Base-by-base conservation (phyloP, 2,797 vertebrate genomes). In the Etheostoma perlongum region DNA sequence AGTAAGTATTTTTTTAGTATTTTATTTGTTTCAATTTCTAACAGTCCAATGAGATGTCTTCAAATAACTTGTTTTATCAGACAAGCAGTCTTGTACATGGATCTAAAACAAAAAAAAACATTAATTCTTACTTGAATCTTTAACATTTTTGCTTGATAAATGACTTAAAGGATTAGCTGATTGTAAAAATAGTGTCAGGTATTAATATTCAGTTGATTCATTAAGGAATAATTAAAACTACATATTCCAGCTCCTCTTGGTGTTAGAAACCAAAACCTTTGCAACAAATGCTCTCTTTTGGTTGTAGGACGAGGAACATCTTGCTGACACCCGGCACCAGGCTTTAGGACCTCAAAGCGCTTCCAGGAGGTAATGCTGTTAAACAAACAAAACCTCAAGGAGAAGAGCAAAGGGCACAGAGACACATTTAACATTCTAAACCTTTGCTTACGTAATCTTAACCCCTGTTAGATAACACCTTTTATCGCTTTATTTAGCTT, bases 341-440 rank as follows among this genome's bases (percentile, higher is more conserved):
- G 79, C 77, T 91, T 90, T 87, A 90, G 75, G 88, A 76, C 81
- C 78, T 86, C 59, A 36, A 74, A 89, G 81, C 84, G 81, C 83
- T 84, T 79, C 78, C 74, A 84, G 84, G 90, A 84, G 85, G 83
- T 84, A 74, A 89, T 72, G 74, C 90, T 79, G 86, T 87, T 91
- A 94, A 92, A 89, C 88, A 94, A 95, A 95, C 90, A 93, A 80
- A 88, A 70, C 46, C 62, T 83, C 73, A 87, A 89, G 73, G 62
- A 86, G 76, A 75, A 85, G 89, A 91, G 91, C 94, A 94, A 92
- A 94, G 92, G 92, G 78, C 91, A 87, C 74, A 19, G 58, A 84
- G 83, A 71, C 81, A 83, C 83, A 76, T 91, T 88, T 82, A 78
- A 85, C 84, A 77, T 85, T 84, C 83, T 78, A 83, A 83, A 83